Evolutionary conservation across 2,113 vertebrate species (phyloP).

Genomic region (Hyperopisus bebe): DNA sequence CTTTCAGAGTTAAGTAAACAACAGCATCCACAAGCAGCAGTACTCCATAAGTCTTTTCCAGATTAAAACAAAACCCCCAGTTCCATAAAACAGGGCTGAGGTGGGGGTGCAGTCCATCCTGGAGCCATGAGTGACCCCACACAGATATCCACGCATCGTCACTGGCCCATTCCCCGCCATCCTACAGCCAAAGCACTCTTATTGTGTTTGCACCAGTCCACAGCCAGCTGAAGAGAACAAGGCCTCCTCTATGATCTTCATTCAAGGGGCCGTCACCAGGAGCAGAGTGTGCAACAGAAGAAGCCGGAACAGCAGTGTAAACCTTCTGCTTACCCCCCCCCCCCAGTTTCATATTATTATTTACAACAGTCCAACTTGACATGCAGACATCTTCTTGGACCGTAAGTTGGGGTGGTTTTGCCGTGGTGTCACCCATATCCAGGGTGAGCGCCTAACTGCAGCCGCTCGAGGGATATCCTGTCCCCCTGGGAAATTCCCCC

Average conservation of each 20-base stretch:
- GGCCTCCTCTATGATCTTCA: constrained; percentile 12
- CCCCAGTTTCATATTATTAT: constrained; percentile 49
- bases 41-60: constrained; percentile 43
- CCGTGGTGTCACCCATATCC: constrained; percentile 19
- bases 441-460: not conserved
- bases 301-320: constrained; percentile 33
- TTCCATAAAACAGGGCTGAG: constrained; percentile 32
- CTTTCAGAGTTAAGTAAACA: constrained; percentile 60
- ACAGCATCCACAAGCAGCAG: constrained; percentile 33
- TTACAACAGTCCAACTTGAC: constrained; percentile 38
- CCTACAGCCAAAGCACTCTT: not conserved
- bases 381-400: constrained; percentile 33
- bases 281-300: constrained; percentile 44
- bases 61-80: constrained; percentile 51
- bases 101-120: not conserved
- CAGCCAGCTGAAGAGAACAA: not conserved
- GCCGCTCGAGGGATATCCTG: not conserved
- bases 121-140: not conserved
- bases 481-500: not conserved
- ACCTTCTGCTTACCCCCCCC: constrained; percentile 38
- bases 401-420: constrained; percentile 40
- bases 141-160: not conserved
- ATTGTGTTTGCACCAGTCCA: not conserved
- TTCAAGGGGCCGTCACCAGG: constrained; percentile 41
- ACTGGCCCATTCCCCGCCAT: no score